These are phyloP conservation scores for Drosophila hydei DNA, from an alignment of 1,140 invertebrate species.

Conservation along the genomic window DNA sequence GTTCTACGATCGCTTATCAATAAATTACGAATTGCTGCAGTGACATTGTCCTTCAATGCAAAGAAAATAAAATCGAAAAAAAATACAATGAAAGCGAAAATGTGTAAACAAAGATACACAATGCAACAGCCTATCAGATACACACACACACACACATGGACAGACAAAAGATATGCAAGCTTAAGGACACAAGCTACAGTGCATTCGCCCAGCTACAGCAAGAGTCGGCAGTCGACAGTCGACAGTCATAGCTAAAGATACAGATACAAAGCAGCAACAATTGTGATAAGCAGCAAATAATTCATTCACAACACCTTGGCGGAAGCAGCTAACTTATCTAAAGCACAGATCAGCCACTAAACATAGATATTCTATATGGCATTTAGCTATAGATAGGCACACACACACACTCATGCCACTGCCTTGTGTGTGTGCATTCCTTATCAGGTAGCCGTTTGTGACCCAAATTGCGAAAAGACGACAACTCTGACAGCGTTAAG, in stretches of 20 bases:
- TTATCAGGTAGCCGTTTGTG: conserved; percentile 74
- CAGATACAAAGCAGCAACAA: background rate
- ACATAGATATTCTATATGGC: too few relatives aligned
- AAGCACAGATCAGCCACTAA: background rate
- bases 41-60: conserved; percentile 79
- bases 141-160: conserved; percentile 27
- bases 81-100: conserved; percentile 33
- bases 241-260: background rate
- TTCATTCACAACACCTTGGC: conserved; percentile 44
- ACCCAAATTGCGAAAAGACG: conserved; percentile 71
- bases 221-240: too few relatives aligned
- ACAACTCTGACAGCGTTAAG: conserved; percentile 40
- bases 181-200: conserved; percentile 79
- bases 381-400: background rate
- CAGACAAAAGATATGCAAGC: conserved; percentile 43
- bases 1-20: conserved; percentile 69
- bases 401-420: background rate
- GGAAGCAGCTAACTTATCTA: conserved; percentile 16
- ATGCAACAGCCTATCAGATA: conserved; percentile 35
- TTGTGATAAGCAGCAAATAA: conserved; percentile 2
- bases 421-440: conserved; percentile 15
- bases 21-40: conserved; percentile 41
- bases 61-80: conserved; percentile 9
- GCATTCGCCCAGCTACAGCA: conserved; percentile 20
- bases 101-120: conserved; percentile 41